These are phyloP conservation scores for Bovichtus variegatus DNA, from an alignment of 2,797 vertebrate species.

Conservation along the genomic window DNA sequence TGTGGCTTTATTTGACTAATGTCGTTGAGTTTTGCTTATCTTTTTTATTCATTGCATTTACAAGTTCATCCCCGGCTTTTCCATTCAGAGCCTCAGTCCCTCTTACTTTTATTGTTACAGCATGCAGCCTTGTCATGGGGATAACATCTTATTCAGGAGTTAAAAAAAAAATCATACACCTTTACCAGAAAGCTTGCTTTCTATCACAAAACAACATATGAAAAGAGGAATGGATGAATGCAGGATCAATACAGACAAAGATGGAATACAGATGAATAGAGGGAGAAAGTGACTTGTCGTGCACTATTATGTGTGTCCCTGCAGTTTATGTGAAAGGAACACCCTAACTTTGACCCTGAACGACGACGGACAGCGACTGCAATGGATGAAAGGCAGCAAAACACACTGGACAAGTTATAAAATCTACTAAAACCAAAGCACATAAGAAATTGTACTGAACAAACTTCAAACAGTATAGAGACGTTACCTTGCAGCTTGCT, in stretches of 20 bases:
- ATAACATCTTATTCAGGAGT: neutral
- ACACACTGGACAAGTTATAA: neutral
- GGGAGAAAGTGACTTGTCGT: neutral
- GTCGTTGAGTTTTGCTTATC: neutral
- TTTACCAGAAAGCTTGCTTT: neutral
- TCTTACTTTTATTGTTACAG: neutral
- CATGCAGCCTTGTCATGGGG: neutral
- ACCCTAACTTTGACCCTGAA: conserved; percentile 1
- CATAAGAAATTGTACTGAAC: neutral
- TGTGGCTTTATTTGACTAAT: conserved; percentile 47
- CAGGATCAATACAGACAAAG: conserved; percentile 14
- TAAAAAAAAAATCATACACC: conserved; percentile 2
- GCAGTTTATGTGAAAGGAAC: neutral
- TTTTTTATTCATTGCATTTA: conserved; percentile 1
- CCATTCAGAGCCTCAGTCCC: neutral
- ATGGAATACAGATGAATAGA: neutral
- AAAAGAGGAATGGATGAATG: neutral
- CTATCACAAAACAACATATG: neutral
- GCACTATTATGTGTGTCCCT: neutral
- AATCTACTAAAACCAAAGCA: neutral
- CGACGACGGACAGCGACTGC: neutral
- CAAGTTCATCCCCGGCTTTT: neutral
- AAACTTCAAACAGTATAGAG: neutral
- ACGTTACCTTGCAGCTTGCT: neutral
- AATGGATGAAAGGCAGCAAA: neutral